Base-by-base conservation (phyloP, 1,140 invertebrate species). In the Xylocopa sonorina region DNA sequence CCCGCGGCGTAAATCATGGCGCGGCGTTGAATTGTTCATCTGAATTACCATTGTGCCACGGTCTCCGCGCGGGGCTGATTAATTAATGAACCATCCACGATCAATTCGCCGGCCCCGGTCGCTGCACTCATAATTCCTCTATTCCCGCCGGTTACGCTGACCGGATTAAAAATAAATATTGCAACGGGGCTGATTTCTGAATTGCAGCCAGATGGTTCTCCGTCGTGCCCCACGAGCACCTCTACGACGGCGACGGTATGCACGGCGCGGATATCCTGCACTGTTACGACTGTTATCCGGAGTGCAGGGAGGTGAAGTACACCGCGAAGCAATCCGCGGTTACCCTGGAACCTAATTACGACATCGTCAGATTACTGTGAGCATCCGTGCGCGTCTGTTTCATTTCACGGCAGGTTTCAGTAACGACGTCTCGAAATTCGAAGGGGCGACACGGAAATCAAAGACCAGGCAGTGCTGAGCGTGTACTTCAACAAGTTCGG, bases 401-500 rank as follows among this genome's bases (percentile, higher is more conserved):
- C 38, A 9, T 14, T 43, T 43, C 3, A 24, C 43, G 10, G 18
- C 5, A 63, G 12, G 12, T 14, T n/a, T n/a, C n/a, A n/a, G n/a
- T n/a, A n/a, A n/a, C n/a, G 7, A 14, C 29, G 18, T 10, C 5
- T 32, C 3, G 0, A 43, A 24, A 51, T 67, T 32, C 10, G 21
- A 50, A 89, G 85, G 29, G 18, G 57, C 0, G 43, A 69, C n/a
- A 6, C 80, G 0, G 27, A 81, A 2, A 29, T 87, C 24, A 63
- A 43, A 12, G 66, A 91, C 57, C 83, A 90, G 18, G 90, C 88
- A 18, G 38, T 90, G 1, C 38, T 93, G 16, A 88, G 92, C 27
- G 74, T 93, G 29, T 93, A 85, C 72, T 91, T 91, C 57, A 82
- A 80, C 6, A 83, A 85, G 21, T 89, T 88, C 9, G 86, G 81